A percentile compares a stretch with the other conserved stretches of the same genome.
These are phyloP conservation scores for Propithecus coquereli DNA, from an alignment of 2,113 vertebrate genomes.

Conservation along the genomic window DNA sequence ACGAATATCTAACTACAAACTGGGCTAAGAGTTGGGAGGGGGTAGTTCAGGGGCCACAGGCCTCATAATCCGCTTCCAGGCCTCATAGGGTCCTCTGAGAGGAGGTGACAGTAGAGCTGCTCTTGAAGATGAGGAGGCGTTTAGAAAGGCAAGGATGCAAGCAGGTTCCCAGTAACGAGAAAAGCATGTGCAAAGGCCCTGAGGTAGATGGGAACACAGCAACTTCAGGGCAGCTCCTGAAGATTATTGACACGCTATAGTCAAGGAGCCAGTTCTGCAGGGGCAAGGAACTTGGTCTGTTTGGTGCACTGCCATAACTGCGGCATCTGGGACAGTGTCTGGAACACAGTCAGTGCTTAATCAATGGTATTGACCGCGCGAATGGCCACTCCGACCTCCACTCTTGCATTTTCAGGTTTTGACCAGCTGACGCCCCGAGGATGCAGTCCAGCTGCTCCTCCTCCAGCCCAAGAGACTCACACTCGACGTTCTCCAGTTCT, in stretches of 20 bases:
- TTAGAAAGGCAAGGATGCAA: background rate
- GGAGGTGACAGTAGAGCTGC: background rate
- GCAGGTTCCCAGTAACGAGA: background rate
- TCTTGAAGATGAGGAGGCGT: background rate
- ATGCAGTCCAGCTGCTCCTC: background rate
- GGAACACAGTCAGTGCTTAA: background rate
- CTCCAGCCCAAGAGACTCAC: rapidly evolving
- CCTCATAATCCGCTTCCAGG: background rate
- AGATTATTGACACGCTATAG: background rate
- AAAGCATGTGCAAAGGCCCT: background rate
- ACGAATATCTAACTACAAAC: background rate
- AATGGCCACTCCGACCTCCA: too few relatives aligned
- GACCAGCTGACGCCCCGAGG: rapidly evolving
- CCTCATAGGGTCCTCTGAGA: background rate
- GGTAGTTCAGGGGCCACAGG: background rate
- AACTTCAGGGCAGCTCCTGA: background rate
- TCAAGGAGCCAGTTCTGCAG: rapidly evolving
- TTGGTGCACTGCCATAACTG: too few relatives aligned
- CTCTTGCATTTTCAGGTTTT: too few relatives aligned
- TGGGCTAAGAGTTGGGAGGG: background rate
- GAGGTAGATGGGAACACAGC: background rate
- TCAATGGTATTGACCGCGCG: background rate
- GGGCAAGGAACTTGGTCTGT: background rate
- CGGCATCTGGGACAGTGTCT: background rate
- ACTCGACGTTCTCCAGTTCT: background rate